Evolutionary conservation across 1,140 invertebrate species (phyloP).

Genomic region (Dendrolimus punctatus): DNA sequence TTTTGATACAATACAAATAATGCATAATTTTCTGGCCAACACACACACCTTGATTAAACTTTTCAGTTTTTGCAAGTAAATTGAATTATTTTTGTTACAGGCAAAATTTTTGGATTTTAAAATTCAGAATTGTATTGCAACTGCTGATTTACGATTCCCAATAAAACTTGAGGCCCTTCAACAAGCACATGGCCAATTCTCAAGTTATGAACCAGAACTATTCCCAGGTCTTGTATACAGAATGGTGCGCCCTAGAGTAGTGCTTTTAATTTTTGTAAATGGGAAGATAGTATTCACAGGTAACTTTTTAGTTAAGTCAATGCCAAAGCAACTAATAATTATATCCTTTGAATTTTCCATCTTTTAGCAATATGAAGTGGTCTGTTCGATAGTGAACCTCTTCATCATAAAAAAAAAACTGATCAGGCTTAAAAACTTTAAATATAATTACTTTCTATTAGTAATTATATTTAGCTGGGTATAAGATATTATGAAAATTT

Average conservation of each 20-base stretch:
- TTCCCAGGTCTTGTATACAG: constrained; percentile 98
- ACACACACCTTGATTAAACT: background rate
- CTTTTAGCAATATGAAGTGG: no score
- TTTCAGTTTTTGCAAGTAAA: constrained; percentile 1
- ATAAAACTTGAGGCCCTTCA: constrained; percentile 96
- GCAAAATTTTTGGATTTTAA: constrained; percentile 98
- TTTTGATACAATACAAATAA: no score
- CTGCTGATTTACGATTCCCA: constrained; percentile 97
- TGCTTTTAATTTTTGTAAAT: constrained; percentile 97
- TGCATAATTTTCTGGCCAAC: no score
- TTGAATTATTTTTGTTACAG: constrained; percentile 55
- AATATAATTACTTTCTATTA: no score
- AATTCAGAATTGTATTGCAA: constrained; percentile 99
- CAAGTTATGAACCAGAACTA: constrained; percentile 91
- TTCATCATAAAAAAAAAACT: no score
- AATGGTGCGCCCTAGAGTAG: constrained; percentile 96
- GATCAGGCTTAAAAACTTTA: no score
- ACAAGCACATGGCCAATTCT: constrained; percentile 95
- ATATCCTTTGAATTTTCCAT: no score
- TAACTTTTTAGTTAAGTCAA: constrained; percentile 39
- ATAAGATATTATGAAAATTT: no score
- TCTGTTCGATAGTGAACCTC: no score
- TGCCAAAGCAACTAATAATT: no score
- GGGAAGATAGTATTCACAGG: constrained; percentile 97
- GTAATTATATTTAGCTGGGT: no score